Evolutionary conservation across 2,797 vertebrate species (phyloP), one percentile per base, ranked within the genome.

Genomic region (Leptatherina wallacei): DNA sequence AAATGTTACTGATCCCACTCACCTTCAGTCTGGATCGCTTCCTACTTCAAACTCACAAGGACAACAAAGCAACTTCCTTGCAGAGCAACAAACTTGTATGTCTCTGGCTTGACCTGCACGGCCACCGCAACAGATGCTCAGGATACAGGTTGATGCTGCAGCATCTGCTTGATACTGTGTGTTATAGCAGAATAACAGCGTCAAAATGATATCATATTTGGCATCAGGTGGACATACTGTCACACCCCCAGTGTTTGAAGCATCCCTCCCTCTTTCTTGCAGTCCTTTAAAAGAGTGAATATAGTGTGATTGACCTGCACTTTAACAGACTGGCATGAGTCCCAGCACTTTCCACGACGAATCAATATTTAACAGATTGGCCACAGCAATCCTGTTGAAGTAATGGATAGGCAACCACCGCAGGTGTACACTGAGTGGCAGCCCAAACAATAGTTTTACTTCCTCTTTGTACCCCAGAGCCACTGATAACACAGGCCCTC

Each of bases 341-440:
- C 86, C 90, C 78, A 81, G 77, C 61, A 61, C 82, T 83, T 83
- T 85, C 65, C 42, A 51, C 30, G 57, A 75, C 80, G 85, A 86
- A 94, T 93, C 91, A 91, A 92, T 94, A 91, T 84, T 75, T 86
- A 78, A 92, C 86, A 88, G 83, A 90, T 86, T 88, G 86, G 84
- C 85, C 66, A 62, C 73, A 68, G 73, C 64, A 38, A 79, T 57
- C 57, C 73, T 82, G 86, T 85, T 86, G 70, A 88, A 89, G 82
- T 91, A 89, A 91, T 88, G 75, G 75, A 87, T 82, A 85, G 69
- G 69, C 74, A 71, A 70, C 71, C 47, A 79, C 78, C 1, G 40
- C 78, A 81, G 86, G 76, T 85, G 86, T 80, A 66, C 30, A 67
- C 47, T 32, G 58, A 74, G 63, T 65, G 72, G 69, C 58, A 49